Evolutionary conservation across 2,113 vertebrate species (phyloP), one percentile per base, ranked within the genome.

Genomic region (Hemiprocne comata): DNA sequence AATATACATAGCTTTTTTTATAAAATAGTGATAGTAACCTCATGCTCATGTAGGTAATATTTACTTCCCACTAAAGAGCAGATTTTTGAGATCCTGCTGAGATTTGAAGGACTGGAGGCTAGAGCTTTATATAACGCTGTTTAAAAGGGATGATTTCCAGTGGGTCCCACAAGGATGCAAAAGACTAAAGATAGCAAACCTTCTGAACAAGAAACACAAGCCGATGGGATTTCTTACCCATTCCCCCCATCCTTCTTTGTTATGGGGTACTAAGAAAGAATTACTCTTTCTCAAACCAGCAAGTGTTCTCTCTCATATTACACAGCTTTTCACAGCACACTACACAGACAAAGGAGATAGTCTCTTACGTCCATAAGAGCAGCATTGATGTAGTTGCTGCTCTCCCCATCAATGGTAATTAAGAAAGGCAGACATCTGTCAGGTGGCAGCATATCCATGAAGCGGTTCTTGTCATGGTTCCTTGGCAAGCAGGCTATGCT

Each of bases 371-470:
- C 99, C 99, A 99, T 99, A 96, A 99, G 99, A 75, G 99, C 99
- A 80, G 99, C 99, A 85, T 99, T 99, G 98, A 99, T 99, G 98
- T 99, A 99, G 98, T 99, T 99, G 98, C 99, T 99, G 97, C 99
- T 99, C 96, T 99, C 99, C 60, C 99, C 99, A 57, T 99, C 99
- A 94, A 99, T 99, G 90, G 99, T 99, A 96, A 99, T 99, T 98
- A 99, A 98, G 98, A 99, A 99, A 94, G 99, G 99, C 94, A 99
- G 98, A 98, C 99, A 99, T 98, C 99, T 98, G 96, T 99, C 99
- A 79, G 99, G 99, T 94, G 99, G 99, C 93, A 99, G 98, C 97
- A 99, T 99, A 97, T 99, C 99, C 99, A 99, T 99, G 97, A 99
- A 99, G 94, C 99, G 99, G 96, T 99, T 99, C 98, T 99, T 99